phyloP scores from a whole-genome alignment of 2,113 vertebrate species.

The Rhinolophus ferrumequinum region DNA sequence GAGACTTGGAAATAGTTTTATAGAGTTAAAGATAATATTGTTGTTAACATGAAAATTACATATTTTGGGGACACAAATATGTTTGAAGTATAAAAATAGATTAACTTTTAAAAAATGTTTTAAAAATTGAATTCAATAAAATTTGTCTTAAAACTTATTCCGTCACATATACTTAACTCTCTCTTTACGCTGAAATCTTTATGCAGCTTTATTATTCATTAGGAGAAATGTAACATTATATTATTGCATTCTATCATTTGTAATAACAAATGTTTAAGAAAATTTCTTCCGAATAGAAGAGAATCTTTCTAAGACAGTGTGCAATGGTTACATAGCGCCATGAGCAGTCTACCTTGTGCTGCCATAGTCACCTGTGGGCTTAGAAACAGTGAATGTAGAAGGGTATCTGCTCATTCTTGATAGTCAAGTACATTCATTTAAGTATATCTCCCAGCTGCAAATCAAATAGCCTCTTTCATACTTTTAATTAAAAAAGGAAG shows the following conservation, averaged over 20 bases:
- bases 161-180: not conserved
- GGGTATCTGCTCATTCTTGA: not conserved
- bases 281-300: not conserved
- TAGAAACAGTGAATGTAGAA: not conserved
- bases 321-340: too few species aligned
- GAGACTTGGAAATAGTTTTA: not conserved
- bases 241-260: not conserved
- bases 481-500: not conserved
- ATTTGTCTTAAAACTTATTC: not conserved
- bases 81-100: slow-evolving; percentile 5
- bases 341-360: not conserved
- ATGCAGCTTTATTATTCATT: not conserved
- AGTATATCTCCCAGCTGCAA: not conserved
- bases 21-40: not conserved
- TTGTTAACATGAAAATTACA: not conserved
- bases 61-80: not conserved
- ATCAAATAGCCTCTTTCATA: not conserved
- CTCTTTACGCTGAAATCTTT: not conserved
- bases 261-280: not conserved
- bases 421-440: not conserved
- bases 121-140: slow-evolving; percentile 5
- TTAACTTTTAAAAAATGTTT: not conserved
- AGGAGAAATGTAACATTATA: not conserved
- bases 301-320: not conserved
- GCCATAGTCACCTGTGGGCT: not conserved